These are phyloP conservation scores for Sorex maritimensis DNA, from an alignment of 2,797 vertebrate genomes.

Conservation along the genomic window DNA sequence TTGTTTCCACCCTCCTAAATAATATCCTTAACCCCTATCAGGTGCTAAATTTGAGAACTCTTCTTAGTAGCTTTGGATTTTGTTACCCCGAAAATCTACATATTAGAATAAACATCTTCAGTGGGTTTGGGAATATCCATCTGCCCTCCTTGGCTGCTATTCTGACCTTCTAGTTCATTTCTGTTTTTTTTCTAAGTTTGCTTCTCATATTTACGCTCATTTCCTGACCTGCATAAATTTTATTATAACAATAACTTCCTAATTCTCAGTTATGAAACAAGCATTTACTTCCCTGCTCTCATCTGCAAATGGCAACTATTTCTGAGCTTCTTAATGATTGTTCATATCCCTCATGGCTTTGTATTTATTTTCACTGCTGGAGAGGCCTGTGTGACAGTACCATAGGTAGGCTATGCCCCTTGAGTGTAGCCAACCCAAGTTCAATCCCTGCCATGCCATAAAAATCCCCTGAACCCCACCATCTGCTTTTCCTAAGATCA, in stretches of 20 bases:
- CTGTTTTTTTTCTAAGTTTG: background rate
- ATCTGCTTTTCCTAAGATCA: no score
- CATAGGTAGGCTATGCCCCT: no score
- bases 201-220: background rate
- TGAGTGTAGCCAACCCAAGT: no score
- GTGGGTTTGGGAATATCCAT: background rate
- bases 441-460: no score
- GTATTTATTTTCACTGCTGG: background rate
- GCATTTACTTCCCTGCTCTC: background rate
- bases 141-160: accelerated
- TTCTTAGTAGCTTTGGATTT: background rate
- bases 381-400: background rate
- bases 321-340: background rate
- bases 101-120: background rate
- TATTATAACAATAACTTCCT: background rate
- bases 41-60: background rate
- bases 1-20: background rate
- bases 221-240: background rate
- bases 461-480: no score
- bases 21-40: background rate
- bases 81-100: background rate
- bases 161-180: background rate
- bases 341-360: background rate
- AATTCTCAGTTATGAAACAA: background rate
- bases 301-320: accelerated